Conservation (phyloP, 2,888 invertebrate genomes). For the Branchinecta sandiegonensis region DNA sequence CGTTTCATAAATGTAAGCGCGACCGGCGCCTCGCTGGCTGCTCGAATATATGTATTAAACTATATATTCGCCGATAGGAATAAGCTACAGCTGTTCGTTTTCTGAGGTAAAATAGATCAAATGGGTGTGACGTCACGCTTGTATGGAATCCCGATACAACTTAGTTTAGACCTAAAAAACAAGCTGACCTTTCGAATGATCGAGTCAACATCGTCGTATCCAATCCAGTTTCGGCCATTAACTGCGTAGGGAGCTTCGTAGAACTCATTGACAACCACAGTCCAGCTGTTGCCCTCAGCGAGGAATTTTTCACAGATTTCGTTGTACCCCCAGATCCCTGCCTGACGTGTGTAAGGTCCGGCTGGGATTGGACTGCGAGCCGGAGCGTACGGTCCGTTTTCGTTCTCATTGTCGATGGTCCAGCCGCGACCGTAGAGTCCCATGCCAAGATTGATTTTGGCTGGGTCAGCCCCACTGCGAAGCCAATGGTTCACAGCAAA, state of each 20-base stretch:
- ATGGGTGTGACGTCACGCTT: too few species aligned
- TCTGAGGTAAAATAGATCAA: too few species aligned
- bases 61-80: too few species aligned
- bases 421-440: conserved; percentile 56
- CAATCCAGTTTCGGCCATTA: conserved; percentile 44
- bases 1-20: too few species aligned
- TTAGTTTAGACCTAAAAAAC: too few species aligned
- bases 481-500: conserved; percentile 41
- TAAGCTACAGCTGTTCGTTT: too few species aligned
- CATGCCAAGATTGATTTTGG: conserved; percentile 53
- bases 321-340: conserved; percentile 53
- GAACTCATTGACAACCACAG: conserved; percentile 39
- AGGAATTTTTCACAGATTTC: conserved; percentile 39
- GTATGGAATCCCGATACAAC: too few species aligned
- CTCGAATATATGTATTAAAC: too few species aligned
- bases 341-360: conserved; percentile 48
- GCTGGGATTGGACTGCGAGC: conserved; percentile 42
- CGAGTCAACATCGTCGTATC: conserved; percentile 49
- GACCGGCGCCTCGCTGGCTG: too few species aligned
- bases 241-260: conserved; percentile 49
- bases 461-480: conserved; percentile 41
- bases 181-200: conserved; percentile 40
- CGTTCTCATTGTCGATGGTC: conserved; percentile 39
- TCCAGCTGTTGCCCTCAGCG: conserved; percentile 36
- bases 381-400: conserved; percentile 42